Evolutionary conservation across 2,113 vertebrate genomes (phyloP).

Genomic region (Petroica traversi): DNA sequence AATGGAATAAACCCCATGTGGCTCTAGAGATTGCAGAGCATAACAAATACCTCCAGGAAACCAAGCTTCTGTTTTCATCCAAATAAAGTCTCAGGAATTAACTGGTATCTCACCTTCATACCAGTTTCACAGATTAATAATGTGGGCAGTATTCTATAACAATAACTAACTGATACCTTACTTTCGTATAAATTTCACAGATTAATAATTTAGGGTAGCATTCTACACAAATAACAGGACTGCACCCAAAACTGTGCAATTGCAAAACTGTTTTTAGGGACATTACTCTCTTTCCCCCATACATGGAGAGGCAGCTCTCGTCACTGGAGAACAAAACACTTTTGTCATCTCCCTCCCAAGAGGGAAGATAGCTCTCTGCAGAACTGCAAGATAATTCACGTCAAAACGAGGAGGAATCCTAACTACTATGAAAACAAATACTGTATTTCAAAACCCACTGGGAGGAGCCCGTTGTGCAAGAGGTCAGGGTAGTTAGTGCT

Average conservation of each 20-base stretch:
- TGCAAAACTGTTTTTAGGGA: neutral
- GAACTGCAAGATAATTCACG: neutral
- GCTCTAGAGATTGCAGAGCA: neutral
- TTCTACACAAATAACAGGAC: neutral
- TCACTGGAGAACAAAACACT: neutral
- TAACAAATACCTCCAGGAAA: neutral
- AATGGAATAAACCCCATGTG: neutral
- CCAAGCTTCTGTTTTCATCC: neutral
- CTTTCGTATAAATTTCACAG: neutral
- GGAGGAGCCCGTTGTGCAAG: slow-evolving; percentile 23
- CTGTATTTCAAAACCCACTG: slow-evolving; percentile 43
- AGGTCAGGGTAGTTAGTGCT: neutral
- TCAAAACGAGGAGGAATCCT: slow-evolving; percentile 26
- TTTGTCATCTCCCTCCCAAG: neutral
- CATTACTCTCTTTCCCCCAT: neutral
- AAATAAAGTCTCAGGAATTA: neutral
- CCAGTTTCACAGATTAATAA: neutral
- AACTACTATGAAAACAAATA: slow-evolving; percentile 60
- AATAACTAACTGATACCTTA: neutral
- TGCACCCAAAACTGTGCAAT: neutral
- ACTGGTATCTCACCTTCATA: rapidly evolving
- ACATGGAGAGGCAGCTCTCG: neutral
- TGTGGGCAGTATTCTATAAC: neutral
- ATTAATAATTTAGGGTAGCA: neutral
- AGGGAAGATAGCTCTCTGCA: neutral